Conservation (phyloP, 2,113 vertebrate species). For the Anhinga anhinga region DNA sequence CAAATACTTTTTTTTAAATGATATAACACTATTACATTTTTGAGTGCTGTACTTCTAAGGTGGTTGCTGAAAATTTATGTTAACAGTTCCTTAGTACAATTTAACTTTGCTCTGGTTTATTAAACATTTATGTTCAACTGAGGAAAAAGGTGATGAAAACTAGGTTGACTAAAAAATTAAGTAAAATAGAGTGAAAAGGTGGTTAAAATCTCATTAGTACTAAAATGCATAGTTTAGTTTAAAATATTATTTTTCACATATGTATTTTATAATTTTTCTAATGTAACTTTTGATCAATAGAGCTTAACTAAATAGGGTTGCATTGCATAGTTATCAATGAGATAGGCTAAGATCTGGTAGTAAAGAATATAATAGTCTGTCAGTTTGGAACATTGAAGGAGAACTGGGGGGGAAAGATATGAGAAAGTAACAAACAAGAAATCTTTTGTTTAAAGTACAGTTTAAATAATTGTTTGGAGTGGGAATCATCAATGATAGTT, state of each 20-base stretch:
- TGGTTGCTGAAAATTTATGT: constrained; percentile 60
- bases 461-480: not conserved
- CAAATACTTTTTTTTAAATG: constrained; percentile 9
- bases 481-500: not conserved
- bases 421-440: not conserved
- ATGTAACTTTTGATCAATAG: not conserved
- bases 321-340: not conserved
- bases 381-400: not conserved
- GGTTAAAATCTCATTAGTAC: not conserved
- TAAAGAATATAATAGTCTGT: not conserved
- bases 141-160: not conserved
- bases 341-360: not conserved
- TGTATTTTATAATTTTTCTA: not conserved
- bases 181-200: not conserved
- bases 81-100: not conserved
- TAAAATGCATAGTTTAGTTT: not conserved
- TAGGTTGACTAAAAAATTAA: not conserved
- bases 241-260: not conserved
- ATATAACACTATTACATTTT: constrained; percentile 30
- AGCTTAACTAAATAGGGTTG: not conserved
- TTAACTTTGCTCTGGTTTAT: constrained; percentile 16
- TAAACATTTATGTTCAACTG: constrained; percentile 47
- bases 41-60: not conserved
- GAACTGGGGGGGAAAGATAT: not conserved
- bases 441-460: not conserved